Conservation (phyloP, 2,113 vertebrate species). For the Tretioscincus oriximinensis region DNA sequence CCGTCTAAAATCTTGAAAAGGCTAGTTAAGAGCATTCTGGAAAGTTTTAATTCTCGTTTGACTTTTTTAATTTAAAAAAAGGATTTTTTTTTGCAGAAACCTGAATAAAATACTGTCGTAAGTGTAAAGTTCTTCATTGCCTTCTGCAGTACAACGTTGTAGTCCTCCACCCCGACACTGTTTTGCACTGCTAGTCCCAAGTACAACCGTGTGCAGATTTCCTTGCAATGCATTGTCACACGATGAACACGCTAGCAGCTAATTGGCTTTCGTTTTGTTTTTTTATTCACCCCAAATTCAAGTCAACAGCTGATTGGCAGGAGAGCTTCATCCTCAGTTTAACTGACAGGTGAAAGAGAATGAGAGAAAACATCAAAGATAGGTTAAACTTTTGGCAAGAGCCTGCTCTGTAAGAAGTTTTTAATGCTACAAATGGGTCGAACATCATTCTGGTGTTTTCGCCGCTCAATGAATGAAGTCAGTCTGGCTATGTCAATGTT, state of each 20-base stretch:
- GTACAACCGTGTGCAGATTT: conserved; percentile 54
- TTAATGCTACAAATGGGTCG: conserved; percentile 91
- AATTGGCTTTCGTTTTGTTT: conserved; percentile 65
- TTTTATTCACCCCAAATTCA: conserved; percentile 67
- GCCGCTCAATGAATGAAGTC: conserved; percentile 94
- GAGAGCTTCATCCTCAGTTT: conserved; percentile 71
- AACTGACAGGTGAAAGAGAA: conserved; percentile 90
- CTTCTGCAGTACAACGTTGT: conserved; percentile 65
- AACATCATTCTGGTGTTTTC: conserved; percentile 96
- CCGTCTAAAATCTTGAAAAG: conserved; percentile 77
- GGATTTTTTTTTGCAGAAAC: conserved; percentile 78
- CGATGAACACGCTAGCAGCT: conserved; percentile 73
- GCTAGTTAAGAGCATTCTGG: conserved; percentile 72
- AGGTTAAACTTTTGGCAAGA: conserved; percentile 85
- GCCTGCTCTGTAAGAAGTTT: conserved; percentile 91
- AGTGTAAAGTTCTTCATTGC: conserved; percentile 68
- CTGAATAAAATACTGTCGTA: conserved; percentile 85
- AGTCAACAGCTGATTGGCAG: conserved; percentile 85
- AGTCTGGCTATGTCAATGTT: conserved; percentile 93
- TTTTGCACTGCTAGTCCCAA: conserved; percentile 71
- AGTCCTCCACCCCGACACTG: conserved; percentile 74
- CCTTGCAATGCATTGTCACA: conserved; percentile 70
- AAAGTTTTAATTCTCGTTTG: conserved; percentile 77
- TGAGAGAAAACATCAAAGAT: conserved; percentile 80
- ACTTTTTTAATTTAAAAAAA: conserved; percentile 78